Evolutionary conservation across 2,888 invertebrate genomes (phyloP).

Genomic region (Nipponacmea schrenckii): DNA sequence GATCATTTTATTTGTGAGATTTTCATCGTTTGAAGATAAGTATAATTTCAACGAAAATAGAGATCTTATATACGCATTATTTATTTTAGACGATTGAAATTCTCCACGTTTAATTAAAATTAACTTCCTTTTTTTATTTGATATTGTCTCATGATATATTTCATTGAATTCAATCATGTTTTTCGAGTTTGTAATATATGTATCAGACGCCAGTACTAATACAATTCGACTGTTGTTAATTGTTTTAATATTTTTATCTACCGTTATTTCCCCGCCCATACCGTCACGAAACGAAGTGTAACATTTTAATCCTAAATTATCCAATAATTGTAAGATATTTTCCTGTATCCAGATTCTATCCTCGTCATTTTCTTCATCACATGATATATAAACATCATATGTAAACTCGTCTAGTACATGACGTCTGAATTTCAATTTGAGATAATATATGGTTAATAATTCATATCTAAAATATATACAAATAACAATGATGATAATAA

Average conservation of each 20-base stretch:
- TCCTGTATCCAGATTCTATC: not conserved
- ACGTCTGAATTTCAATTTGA: not conserved
- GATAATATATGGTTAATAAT: not conserved
- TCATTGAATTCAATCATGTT: not conserved
- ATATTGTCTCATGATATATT: not conserved
- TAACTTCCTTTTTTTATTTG: not conserved
- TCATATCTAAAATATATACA: not conserved
- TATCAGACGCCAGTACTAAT: not conserved
- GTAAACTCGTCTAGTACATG: not conserved
- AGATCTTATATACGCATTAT: no score
- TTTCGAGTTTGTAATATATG: not conserved
- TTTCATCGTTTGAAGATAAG: no score
- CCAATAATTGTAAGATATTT: not conserved
- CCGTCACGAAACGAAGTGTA: not conserved
- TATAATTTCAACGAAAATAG: no score
- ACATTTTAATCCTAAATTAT: not conserved
- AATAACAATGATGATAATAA: not conserved
- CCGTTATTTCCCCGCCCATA: not conserved
- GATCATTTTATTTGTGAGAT: no score
- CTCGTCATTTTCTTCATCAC: not conserved
- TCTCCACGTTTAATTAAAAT: not conserved
- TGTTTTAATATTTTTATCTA: not conserved
- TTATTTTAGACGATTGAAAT: not conserved
- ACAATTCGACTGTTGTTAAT: not conserved
- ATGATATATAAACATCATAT: not conserved